phyloP scores from a whole-genome alignment of 92 coral and sea anemone species.

The Palythoa heliodiscus region DNA sequence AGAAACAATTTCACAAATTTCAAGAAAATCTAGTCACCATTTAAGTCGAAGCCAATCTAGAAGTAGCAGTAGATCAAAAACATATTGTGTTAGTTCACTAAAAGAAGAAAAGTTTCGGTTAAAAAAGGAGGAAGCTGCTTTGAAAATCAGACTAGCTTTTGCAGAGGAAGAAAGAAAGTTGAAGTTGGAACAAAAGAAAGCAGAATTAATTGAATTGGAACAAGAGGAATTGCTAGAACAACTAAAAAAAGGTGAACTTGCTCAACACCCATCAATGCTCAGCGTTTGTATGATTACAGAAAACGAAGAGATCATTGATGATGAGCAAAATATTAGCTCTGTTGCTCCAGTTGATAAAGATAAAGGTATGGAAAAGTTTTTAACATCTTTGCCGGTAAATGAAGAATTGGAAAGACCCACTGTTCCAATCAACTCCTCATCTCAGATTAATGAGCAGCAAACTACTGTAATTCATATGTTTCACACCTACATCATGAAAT shows the following conservation, averaged over 20 bases:
- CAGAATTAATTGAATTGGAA: neutral
- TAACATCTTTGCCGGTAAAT: neutral
- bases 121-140: constrained; percentile 21
- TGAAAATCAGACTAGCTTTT: constrained; percentile 2
- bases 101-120: no score
- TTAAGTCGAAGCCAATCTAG: no score
- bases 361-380: neutral
- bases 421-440: constrained; percentile 15
- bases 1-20: no score
- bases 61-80: no score
- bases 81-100: no score
- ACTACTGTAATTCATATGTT: no score
- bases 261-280: neutral
- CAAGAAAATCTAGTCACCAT: no score
- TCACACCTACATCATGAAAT: neutral
- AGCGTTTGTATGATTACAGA: no score
- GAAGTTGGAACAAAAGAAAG: neutral
- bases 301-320: neutral
- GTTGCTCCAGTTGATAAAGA: neutral
- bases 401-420: constrained; percentile 5
- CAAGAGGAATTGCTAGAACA: neutral
- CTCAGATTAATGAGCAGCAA: neutral
- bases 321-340: neutral
- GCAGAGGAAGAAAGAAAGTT: neutral
- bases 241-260: neutral